Evolutionary conservation across 23 tunicate species (phyloP).

Genomic region (Halocynthia aurantium): DNA sequence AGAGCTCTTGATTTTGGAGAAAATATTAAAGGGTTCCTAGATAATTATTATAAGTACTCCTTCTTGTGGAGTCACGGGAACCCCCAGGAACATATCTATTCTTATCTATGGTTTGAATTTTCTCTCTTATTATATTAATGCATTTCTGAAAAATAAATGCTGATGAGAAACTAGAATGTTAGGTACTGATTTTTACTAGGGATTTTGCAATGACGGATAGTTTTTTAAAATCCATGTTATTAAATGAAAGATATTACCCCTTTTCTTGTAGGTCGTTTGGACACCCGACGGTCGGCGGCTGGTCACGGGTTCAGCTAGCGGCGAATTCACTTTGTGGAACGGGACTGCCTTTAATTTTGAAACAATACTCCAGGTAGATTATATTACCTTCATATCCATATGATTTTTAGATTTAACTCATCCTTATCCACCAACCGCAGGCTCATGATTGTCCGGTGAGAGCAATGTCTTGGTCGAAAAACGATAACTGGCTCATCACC

Average conservation of each 20-base stretch:
- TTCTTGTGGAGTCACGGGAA: too few species aligned
- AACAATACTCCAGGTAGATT: slow-evolving; percentile 85
- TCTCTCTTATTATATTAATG: too few species aligned
- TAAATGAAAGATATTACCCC: not conserved
- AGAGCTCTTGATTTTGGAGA: too few species aligned
- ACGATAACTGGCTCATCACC: slow-evolving; percentile 91
- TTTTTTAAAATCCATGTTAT: not conserved
- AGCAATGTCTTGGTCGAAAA: slow-evolving; percentile 96
- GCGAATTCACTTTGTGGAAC: slow-evolving; percentile 99
- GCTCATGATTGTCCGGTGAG: slow-evolving; percentile 97
- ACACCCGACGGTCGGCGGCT: slow-evolving; percentile 97
- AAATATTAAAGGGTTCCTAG: too few species aligned
- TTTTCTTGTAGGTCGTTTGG: slow-evolving; percentile 84
- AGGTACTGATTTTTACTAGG: not conserved
- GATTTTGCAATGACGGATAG: not conserved
- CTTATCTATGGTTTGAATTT: too few species aligned
- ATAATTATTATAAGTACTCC: too few species aligned
- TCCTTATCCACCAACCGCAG: slow-evolving; percentile 10
- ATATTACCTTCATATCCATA: not conserved
- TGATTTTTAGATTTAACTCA: not conserved
- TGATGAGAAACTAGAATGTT: not conserved
- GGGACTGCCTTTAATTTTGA: slow-evolving; percentile 98
- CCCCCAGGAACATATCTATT: too few species aligned
- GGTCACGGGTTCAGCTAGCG: slow-evolving; percentile 97
- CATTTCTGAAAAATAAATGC: too few species aligned